phyloP scores from a whole-genome alignment of 2,113 vertebrate genomes.

The Aix galericulata region DNA sequence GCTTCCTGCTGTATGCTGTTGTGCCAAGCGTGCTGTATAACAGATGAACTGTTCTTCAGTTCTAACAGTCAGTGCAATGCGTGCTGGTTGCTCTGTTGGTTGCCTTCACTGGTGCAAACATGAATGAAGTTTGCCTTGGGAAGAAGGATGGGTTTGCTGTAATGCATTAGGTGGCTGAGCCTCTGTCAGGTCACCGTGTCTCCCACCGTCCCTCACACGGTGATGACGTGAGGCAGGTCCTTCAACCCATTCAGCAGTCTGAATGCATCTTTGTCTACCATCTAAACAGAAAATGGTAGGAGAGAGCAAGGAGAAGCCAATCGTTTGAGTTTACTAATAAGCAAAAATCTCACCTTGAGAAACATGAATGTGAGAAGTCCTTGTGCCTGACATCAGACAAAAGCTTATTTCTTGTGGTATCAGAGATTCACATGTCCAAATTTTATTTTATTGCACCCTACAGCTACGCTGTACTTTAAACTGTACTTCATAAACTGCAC shows the following conservation, averaged over 20 bases:
- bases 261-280: background rate
- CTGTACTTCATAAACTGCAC: too few species aligned
- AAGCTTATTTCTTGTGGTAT: background rate
- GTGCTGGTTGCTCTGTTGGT: accelerated
- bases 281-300: background rate
- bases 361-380: background rate
- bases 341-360: background rate
- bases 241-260: background rate
- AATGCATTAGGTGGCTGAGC: background rate
- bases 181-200: background rate
- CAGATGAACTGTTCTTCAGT: background rate
- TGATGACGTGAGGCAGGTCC: background rate
- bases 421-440: background rate
- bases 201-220: too few species aligned
- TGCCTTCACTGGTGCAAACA: background rate
- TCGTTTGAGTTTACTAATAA: background rate
- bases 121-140: background rate
- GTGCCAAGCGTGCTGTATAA: too few species aligned
- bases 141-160: background rate
- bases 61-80: background rate
- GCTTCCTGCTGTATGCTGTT: too few species aligned
- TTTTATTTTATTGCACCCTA: background rate
- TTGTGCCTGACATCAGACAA: background rate
- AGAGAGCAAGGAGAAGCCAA: background rate
- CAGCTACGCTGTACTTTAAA: background rate